Percentiles rank a stretch among this genome's conserved stretches.
Evolutionary conservation across 2,113 vertebrate genomes (phyloP).

Genomic region (Cynoglossus semilaevis): DNA sequence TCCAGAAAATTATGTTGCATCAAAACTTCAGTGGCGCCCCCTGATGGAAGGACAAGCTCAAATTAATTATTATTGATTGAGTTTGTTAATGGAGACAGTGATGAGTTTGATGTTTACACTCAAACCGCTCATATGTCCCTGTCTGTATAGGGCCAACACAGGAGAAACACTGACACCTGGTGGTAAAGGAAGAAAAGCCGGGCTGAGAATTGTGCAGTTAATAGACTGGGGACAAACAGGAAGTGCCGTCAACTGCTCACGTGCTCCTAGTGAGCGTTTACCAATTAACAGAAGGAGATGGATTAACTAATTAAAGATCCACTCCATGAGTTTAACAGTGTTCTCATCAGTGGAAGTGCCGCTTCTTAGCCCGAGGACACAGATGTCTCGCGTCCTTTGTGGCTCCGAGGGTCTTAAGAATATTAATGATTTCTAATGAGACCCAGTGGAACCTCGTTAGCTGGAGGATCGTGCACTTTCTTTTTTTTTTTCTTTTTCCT

Average conservation of each 20-base stretch:
- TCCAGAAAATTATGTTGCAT: too few relatives aligned
- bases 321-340: neutral
- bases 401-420: neutral
- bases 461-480: neutral
- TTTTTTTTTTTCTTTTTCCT: neutral
- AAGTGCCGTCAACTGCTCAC: too few relatives aligned
- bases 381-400: neutral
- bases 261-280: neutral
- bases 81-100: too few relatives aligned
- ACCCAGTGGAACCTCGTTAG: neutral
- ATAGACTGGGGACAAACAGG: too few relatives aligned
- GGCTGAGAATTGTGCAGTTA: too few relatives aligned
- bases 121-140: too few relatives aligned
- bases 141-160: too few relatives aligned
- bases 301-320: neutral
- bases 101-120: too few relatives aligned
- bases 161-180: constrained; percentile 62
- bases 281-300: neutral
- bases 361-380: neutral
- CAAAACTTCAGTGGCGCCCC: too few relatives aligned
- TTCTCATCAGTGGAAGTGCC: neutral
- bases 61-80: too few relatives aligned
- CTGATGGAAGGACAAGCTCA: too few relatives aligned
- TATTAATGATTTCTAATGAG: constrained; percentile 2
- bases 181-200: constrained; percentile 30